Percentiles rank a stretch among this genome's conserved stretches.
phyloP scores from a whole-genome alignment of 2,797 vertebrate genomes.

The Cygnus olor region DNA sequence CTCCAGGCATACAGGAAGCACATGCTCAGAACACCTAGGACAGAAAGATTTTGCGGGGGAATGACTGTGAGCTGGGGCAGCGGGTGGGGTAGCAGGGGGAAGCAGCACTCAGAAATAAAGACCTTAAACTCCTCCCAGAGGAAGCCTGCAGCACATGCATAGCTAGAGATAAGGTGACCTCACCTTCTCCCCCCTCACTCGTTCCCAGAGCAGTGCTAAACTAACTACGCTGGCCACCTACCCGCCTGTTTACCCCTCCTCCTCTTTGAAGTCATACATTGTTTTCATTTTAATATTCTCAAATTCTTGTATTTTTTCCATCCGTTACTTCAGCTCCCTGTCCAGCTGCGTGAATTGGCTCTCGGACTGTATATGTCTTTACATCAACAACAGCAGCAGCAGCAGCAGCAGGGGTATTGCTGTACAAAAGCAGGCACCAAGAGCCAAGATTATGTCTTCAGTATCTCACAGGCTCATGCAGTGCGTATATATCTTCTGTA shows the following conservation, averaged over 20 bases:
- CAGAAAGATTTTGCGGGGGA: neutral
- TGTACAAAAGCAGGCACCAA: neutral
- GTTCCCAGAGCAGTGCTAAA: fast-evolving
- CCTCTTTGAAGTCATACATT: neutral
- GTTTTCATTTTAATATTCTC: neutral
- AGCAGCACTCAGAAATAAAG: neutral
- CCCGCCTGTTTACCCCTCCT: neutral
- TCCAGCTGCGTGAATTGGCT: neutral
- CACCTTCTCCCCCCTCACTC: neutral
- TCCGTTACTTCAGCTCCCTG: neutral
- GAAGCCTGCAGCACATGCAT: fast-evolving
- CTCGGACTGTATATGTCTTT: fast-evolving
- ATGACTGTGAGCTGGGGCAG: neutral
- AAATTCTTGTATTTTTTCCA: fast-evolving
- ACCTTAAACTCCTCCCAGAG: neutral
- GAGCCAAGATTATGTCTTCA: slow-evolving; percentile 9
- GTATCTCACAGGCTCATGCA: neutral
- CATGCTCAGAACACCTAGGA: neutral
- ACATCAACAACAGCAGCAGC: neutral
- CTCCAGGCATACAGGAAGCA: neutral
- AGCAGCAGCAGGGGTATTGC: neutral
- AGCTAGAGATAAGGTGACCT: fast-evolving
- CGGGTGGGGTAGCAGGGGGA: neutral
- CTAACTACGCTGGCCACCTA: neutral
- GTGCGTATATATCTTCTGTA: slow-evolving; percentile 52